phyloP scores from a whole-genome alignment of 2,797 vertebrate species.

The Poecilia picta region DNA sequence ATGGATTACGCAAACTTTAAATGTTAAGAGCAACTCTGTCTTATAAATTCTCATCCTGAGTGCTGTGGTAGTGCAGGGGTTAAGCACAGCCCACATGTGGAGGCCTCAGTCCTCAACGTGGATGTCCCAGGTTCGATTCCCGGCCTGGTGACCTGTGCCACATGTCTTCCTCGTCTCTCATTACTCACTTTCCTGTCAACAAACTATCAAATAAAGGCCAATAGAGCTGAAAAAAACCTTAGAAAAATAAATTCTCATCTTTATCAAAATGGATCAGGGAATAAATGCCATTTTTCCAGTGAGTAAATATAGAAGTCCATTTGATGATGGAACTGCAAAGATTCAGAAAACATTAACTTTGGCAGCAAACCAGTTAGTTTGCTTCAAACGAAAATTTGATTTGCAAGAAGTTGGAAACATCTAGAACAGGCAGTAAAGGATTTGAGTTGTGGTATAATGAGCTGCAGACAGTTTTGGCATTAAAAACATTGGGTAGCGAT shows the following conservation, averaged over 20 bases:
- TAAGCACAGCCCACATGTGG: too few relatives aligned
- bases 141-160: too few relatives aligned
- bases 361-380: neutral
- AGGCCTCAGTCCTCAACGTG: too few relatives aligned
- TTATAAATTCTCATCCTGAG: neutral
- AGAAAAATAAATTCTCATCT: neutral
- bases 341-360: neutral
- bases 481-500: neutral
- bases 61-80: too few relatives aligned
- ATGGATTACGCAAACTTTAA: neutral
- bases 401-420: neutral
- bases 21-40: neutral
- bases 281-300: neutral
- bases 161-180: too few relatives aligned
- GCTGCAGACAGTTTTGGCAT: neutral
- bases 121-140: too few relatives aligned
- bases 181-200: too few relatives aligned
- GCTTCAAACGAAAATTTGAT: neutral
- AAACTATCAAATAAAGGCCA: too few relatives aligned
- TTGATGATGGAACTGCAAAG: neutral
- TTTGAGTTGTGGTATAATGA: neutral
- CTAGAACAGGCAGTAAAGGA: neutral
- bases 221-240: too few relatives aligned
- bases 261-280: neutral
- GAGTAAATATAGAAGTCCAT: neutral